These are phyloP conservation scores for Chromobotia macracanthus DNA, from an alignment of 2,797 vertebrate species.

Conservation along the genomic window DNA sequence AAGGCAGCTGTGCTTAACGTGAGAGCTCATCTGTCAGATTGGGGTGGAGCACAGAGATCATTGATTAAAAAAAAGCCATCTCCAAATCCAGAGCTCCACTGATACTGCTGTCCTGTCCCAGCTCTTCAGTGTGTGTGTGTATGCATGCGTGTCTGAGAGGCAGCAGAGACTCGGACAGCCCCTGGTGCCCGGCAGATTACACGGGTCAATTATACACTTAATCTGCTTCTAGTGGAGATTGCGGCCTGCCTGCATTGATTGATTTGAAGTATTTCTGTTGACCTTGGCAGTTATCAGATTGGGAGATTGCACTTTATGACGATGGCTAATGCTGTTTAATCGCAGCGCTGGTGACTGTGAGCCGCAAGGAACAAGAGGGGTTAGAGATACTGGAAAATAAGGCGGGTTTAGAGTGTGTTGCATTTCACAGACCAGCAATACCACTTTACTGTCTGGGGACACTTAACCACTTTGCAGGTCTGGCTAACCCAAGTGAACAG, in stretches of 20 bases:
- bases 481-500: constrained; percentile 69
- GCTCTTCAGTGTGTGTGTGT: constrained; percentile 61
- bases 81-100: constrained; percentile 85
- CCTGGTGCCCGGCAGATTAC: constrained; percentile 84
- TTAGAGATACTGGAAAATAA: constrained; percentile 18
- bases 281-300: constrained; percentile 94
- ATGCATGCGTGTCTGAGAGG: constrained; percentile 72
- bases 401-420: constrained; percentile 59
- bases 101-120: constrained; percentile 68
- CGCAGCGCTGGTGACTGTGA: constrained; percentile 66
- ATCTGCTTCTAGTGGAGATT: constrained; percentile 94
- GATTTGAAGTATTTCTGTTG: constrained; percentile 92
- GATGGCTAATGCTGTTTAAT: constrained; percentile 86
- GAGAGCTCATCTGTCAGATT: constrained; percentile 87
- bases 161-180: constrained; percentile 62
- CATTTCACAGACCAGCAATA: constrained; percentile 71
- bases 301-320: constrained; percentile 85
- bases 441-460: constrained; percentile 82
- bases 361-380: constrained; percentile 28
- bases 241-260: constrained; percentile 88
- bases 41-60: constrained; percentile 83
- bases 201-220: constrained; percentile 99
- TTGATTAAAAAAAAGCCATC: constrained; percentile 97
- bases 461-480: constrained; percentile 69
- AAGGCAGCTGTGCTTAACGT: constrained; percentile 95